phyloP scores from a whole-genome alignment of 1,140 invertebrate genomes.

The Belonocnema kinseyi region DNA sequence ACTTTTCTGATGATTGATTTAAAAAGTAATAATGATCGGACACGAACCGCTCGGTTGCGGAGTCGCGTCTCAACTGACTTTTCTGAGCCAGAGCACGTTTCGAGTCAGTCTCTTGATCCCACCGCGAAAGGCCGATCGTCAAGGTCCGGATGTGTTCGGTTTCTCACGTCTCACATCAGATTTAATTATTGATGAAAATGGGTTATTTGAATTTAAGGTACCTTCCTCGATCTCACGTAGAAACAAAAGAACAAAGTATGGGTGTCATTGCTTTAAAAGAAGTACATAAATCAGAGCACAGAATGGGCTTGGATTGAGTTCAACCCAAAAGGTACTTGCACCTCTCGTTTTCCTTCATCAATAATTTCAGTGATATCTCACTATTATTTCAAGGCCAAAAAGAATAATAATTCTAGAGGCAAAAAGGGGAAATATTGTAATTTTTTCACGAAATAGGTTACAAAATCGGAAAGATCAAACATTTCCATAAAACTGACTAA shows the following conservation, averaged over 20 bases:
- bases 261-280: neutral
- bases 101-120: slow-evolving; percentile 39
- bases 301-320: too few species aligned
- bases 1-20: slow-evolving; percentile 10
- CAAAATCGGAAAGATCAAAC: too few species aligned
- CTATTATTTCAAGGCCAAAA: too few species aligned
- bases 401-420: too few species aligned
- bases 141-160: slow-evolving; percentile 53
- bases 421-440: too few species aligned
- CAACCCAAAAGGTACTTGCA: too few species aligned
- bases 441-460: too few species aligned
- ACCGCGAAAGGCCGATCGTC: slow-evolving; percentile 45
- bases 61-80: slow-evolving; percentile 48
- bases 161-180: slow-evolving; percentile 40
- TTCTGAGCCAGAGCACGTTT: slow-evolving; percentile 39
- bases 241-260: neutral
- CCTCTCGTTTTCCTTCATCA: too few species aligned
- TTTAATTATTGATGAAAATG: slow-evolving; percentile 22
- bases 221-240: neutral
- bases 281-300: neutral
- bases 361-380: too few species aligned
- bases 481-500: too few species aligned
- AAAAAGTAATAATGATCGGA: neutral
- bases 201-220: neutral
- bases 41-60: slow-evolving; percentile 43